These are phyloP conservation scores for Drosophila paracracens DNA, from an alignment of 2,888 invertebrate species.

Conservation along the genomic window DNA sequence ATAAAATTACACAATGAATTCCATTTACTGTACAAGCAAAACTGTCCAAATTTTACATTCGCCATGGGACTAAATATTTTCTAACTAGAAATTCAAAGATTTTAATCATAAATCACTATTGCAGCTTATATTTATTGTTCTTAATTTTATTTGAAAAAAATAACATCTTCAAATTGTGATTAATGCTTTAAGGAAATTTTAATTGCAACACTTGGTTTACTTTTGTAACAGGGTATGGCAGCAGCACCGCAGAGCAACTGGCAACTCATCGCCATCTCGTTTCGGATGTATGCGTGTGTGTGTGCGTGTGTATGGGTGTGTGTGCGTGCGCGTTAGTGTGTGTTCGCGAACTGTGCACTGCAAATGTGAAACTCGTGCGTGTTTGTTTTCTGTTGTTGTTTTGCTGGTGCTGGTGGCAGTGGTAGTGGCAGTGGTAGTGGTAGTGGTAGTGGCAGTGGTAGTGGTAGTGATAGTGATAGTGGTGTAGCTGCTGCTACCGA, in stretches of 20 bases:
- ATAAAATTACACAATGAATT: background rate
- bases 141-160: background rate
- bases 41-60: background rate
- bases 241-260: background rate
- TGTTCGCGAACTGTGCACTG: conserved; percentile 14
- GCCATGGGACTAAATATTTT: background rate
- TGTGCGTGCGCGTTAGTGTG: background rate
- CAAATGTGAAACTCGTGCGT: conserved; percentile 7
- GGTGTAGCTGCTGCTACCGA: conserved; percentile 44
- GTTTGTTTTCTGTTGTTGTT: conserved; percentile 25
- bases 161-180: background rate
- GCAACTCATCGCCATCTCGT: background rate
- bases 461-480: conserved; percentile 33
- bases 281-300: background rate
- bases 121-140: background rate
- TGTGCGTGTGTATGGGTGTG: background rate
- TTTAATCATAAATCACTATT: background rate
- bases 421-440: conserved; percentile 16
- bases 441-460: conserved; percentile 10
- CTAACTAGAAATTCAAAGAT: too few relatives aligned
- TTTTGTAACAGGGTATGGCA: conserved; percentile 9
- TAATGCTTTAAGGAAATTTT: background rate
- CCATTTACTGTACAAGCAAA: background rate
- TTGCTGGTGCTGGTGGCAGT: conserved; percentile 29
- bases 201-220: background rate